phyloP scores from a whole-genome alignment of 2,797 vertebrate genomes.

The Cephalopachus bancanus region DNA sequence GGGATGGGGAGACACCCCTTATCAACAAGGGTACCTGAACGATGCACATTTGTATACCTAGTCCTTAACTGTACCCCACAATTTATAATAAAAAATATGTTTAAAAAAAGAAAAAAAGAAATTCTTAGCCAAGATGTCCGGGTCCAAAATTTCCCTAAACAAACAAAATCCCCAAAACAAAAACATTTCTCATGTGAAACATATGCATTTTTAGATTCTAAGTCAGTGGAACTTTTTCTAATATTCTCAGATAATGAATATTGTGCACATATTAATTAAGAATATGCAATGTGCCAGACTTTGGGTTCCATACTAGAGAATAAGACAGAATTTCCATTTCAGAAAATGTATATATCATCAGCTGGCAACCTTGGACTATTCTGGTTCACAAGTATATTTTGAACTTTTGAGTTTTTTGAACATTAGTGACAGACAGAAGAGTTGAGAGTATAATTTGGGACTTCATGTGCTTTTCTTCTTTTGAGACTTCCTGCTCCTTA shows the following conservation, averaged over 20 bases:
- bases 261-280: not conserved
- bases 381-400: not conserved
- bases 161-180: not conserved
- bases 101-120: not conserved
- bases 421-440: not conserved
- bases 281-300: not conserved
- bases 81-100: too few species aligned
- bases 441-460: not conserved
- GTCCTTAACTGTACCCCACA: too few species aligned
- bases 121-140: not conserved
- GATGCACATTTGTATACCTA: too few species aligned
- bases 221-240: not conserved
- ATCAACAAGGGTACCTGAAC: too few species aligned
- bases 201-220: not conserved
- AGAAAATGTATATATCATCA: not conserved
- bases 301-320: slow-evolving; percentile 41
- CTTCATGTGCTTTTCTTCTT: not conserved
- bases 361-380: not conserved
- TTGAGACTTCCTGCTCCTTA: not conserved
- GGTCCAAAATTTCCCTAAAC: not conserved
- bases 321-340: not conserved
- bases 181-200: not conserved
- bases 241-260: not conserved
- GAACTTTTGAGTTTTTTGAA: not conserved
- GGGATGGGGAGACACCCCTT: too few species aligned